Percentiles rank a stretch among this genome's conserved stretches.
Evolutionary conservation across 2,888 invertebrate genomes (phyloP).

Genomic region (Parnassius mnemosyne): DNA sequence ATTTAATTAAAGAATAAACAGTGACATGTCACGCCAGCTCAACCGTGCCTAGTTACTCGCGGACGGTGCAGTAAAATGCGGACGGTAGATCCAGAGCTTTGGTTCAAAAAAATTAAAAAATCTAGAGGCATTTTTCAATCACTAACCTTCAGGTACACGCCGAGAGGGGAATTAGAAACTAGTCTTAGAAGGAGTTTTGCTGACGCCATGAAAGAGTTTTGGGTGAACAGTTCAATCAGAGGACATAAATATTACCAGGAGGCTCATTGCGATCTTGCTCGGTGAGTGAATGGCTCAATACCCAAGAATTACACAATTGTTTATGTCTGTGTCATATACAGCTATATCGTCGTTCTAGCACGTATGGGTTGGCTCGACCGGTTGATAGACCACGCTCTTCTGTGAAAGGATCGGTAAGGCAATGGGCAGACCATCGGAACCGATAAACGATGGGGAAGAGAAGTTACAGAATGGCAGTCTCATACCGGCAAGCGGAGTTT

Average conservation of each 20-base stretch:
- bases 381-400: no score
- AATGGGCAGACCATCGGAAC: no score
- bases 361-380: no score
- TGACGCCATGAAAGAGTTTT: constrained; percentile 36
- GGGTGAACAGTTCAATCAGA: constrained; percentile 30
- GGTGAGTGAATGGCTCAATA: no score
- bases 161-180: not conserved
- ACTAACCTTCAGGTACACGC: not conserved
- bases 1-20: not conserved
- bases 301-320: no score
- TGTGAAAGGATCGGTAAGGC: no score
- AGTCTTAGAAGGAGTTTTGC: constrained; percentile 31
- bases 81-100: not conserved
- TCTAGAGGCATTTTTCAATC: not conserved
- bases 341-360: no score
- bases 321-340: no score
- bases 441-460: no score
- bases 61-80: not conserved
- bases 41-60: no score
- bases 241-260: constrained; percentile 8
- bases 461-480: no score
- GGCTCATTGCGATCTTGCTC: not conserved
- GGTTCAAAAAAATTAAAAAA: not conserved
- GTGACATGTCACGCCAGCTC: not conserved
- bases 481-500: no score